Base-by-base conservation (phyloP, 30 jellyfish, hydroid and myxozoan genomes). In the Hydractinia symbiolongicarpus region DNA sequence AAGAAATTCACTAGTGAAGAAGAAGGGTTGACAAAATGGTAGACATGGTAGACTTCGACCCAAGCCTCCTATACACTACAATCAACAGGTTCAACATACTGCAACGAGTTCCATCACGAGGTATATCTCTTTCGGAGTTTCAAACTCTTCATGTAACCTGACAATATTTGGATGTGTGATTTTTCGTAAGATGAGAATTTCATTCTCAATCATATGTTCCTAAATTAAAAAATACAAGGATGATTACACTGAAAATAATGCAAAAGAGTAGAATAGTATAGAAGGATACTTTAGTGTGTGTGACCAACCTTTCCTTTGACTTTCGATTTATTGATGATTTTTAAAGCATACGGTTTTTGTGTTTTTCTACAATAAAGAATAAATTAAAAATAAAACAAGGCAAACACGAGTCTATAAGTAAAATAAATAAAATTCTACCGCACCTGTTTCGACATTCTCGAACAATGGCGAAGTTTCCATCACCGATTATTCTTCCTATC, bases 131-230 rank as follows among this genome's bases (percentile, higher is more conserved):
- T 92, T 92, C 44, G 96, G 89, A 13, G 98, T 92, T 87, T 92
- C 98, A 66, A 86, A 92, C 79, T 92, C 98, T 68, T 92, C 98
- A 50, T 81, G 81, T 66, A 92, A 95, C 54, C 83, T 79, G 19
- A 92, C 98, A 17, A 92, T 86, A 76, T 84, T 89, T 16, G 83
- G 86, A 69, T 92, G 98, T 11, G 81, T 82, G 20, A 92, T 94
- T 66, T 83, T 77, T 66, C 98, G 87, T 13, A 92, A 64, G 6
- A 92, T 92, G 5, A 92, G 82, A 19, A 92, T 92, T 75, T 92
- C 98, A 73, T 92, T 92, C 61, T 92, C 98, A 15, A 92, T 92
- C 98, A 92, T 92, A 72, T 92, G 98, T 72, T 92, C 98, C 98
- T 92, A 74, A 2, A 61, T 50, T 52, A 66, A 7, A 70, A 20